Conservation (phyloP, 1,140 invertebrate species). For the Phenacoccus solenopsis region DNA sequence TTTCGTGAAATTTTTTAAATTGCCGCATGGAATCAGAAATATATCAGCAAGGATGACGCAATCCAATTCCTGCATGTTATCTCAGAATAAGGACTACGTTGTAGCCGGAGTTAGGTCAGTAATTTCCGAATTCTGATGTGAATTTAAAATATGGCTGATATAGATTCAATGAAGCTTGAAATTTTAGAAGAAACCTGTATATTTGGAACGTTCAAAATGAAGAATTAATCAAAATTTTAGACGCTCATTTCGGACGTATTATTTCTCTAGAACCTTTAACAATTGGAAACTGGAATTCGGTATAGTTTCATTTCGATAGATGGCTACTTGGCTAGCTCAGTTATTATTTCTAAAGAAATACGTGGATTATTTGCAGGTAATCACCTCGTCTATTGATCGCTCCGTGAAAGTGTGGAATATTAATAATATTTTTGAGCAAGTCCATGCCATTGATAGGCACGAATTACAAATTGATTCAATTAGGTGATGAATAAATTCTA, state of each 20-base stretch:
- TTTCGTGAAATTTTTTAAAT: slow-evolving; percentile 48
- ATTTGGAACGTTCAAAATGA: slow-evolving; percentile 74
- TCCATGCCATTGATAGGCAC: slow-evolving; percentile 88
- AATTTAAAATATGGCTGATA: slow-evolving; percentile 7
- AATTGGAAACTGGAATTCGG: slow-evolving; percentile 79
- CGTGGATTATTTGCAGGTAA: slow-evolving; percentile 42
- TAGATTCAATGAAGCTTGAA: too few species aligned
- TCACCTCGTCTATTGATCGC: slow-evolving; percentile 93
- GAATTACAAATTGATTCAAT: slow-evolving; percentile 91
- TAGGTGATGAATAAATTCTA: slow-evolving; percentile 37
- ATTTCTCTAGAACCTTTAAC: slow-evolving; percentile 78
- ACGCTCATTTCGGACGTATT: slow-evolving; percentile 94
- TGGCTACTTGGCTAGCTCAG: too few species aligned
- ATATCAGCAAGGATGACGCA: slow-evolving; percentile 72
- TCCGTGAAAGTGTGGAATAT: slow-evolving; percentile 99
- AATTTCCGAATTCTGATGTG: background rate
- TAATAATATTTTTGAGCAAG: slow-evolving; percentile 96
- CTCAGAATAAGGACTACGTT: slow-evolving; percentile 77
- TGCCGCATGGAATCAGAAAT: slow-evolving; percentile 83
- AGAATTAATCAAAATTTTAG: slow-evolving; percentile 78
- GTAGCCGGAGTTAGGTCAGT: slow-evolving; percentile 77
- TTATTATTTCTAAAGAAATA: background rate
- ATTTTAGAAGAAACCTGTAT: slow-evolving; percentile 79
- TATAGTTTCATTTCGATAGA: slow-evolving; percentile 26
- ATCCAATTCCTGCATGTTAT: slow-evolving; percentile 83